Conservation (phyloP, 1,140 invertebrate genomes). For the Whitmania pigra region DNA sequence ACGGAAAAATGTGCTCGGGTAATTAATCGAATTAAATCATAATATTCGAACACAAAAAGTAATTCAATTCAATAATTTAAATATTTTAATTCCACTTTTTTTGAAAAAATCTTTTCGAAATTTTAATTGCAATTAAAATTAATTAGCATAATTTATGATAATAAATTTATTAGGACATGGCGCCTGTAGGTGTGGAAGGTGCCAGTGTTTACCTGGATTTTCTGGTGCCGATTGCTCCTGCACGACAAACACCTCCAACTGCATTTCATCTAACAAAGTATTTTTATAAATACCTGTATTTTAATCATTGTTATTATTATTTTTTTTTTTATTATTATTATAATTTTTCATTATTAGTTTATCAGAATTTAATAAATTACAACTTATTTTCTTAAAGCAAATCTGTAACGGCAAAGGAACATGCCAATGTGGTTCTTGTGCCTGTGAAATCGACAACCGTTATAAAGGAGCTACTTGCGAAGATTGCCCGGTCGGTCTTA, state of each 20-base stretch:
- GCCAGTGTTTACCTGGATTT: background rate
- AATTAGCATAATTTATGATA: background rate
- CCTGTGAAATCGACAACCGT: background rate
- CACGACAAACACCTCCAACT: background rate
- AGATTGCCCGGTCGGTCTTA: constrained; percentile 1
- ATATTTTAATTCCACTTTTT: no score
- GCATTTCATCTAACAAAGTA: background rate
- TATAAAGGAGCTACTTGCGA: background rate
- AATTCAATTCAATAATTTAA: no score
- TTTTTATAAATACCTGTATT: background rate
- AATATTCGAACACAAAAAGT: no score
- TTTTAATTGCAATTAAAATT: no score
- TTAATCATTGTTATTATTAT: no score
- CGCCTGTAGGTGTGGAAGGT: background rate
- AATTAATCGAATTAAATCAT: constrained; percentile 25
- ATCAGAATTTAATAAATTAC: background rate
- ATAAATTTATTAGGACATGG: background rate
- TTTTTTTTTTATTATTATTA: no score
- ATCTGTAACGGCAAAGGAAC: background rate
- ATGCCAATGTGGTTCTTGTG: background rate
- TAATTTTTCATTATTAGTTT: no score
- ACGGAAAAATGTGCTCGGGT: constrained; percentile 66
- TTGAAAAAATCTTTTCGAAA: no score
- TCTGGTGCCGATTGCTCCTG: background rate
- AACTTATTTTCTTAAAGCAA: background rate